Evolutionary conservation across 2,888 invertebrate genomes (phyloP).

Genomic region (Fragum whitleyi): DNA sequence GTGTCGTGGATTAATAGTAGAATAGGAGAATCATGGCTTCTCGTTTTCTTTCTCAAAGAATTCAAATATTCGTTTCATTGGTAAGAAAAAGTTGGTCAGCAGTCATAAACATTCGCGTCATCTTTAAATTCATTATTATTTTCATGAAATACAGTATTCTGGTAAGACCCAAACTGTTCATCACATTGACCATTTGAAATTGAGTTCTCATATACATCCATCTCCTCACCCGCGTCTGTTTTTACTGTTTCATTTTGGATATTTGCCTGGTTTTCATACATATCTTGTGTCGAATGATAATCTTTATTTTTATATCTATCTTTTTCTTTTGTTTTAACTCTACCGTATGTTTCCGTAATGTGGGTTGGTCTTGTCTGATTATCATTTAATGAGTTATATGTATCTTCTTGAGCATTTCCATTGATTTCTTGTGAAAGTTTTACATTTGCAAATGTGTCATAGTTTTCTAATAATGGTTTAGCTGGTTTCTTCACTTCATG

Average conservation of each 20-base stretch:
- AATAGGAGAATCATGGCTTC: too few species aligned
- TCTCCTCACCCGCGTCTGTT: too few species aligned
- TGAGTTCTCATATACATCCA: too few species aligned
- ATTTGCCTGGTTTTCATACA: too few species aligned
- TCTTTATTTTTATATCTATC: not conserved
- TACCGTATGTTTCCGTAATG: not conserved
- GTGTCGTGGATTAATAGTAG: too few species aligned
- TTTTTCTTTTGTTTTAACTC: not conserved
- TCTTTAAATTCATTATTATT: not conserved
- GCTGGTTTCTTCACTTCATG: not conserved
- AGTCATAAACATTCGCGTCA: not conserved
- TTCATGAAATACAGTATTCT: not conserved
- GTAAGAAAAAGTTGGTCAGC: too few species aligned
- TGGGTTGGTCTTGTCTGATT: not conserved
- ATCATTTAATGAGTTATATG: not conserved
- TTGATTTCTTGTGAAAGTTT: not conserved
- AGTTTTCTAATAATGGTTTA: not conserved
- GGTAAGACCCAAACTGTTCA: not conserved
- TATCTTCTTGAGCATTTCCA: not conserved
- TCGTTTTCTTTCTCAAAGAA: too few species aligned
- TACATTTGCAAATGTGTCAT: not conserved
- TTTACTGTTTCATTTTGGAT: too few species aligned
- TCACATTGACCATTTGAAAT: too few species aligned
- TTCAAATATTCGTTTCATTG: too few species aligned
- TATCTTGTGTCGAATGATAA: too few species aligned